Evolutionary conservation across 2,888 invertebrate genomes (phyloP), one percentile per base, ranked within the genome.

Genomic region (Lamproptera curius): DNA sequence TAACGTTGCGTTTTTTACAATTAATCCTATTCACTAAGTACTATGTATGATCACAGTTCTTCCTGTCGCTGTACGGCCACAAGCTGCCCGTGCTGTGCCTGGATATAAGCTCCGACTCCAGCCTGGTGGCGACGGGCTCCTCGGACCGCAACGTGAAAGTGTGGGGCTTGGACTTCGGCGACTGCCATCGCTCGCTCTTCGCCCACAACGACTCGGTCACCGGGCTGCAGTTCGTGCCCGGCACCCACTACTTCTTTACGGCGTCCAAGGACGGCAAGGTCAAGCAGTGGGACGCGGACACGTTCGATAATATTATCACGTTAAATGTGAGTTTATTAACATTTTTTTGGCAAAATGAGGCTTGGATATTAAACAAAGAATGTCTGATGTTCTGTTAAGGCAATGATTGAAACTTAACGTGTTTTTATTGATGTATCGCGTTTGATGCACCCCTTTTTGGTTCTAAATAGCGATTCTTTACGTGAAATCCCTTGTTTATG

Each of bases 91-190:
- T 99, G 0, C 88, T 95, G 0, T 95, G 96, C 65, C 89, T 99
- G 89, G 98, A 99, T 72, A 97, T 99, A 51, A 96, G 96, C 10
- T 93, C 93, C 59, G 97, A 97, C 74, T 94, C 94, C 0, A 90
- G 91, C 8, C 73, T 99, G 16, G 94, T 99, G 55, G 95, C 93
- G 8, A 98, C 99, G 0, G 99, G 98, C 5, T 98, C 98, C 1
- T 95, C 95, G 0, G 99, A 99, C 86, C 91, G 97, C 33, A 98
- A 96, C 74, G 91, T 99, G 17, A 98, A 98, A 88, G 93, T 99
- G 53, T 99, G 99, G 99, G 99, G 99, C 26, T 90, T 99, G 83
- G 98, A 99, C 81, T 99, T 97, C 75, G 99, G 99, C n/a, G 98
- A 99, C 76, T 98, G 98, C 62, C 98, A 97, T 82, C 92, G 92